A percentile compares a stretch with the other conserved stretches of the same genome.
Evolutionary conservation across 2,797 vertebrate species (phyloP).

Genomic region (Cuculus canorus): DNA sequence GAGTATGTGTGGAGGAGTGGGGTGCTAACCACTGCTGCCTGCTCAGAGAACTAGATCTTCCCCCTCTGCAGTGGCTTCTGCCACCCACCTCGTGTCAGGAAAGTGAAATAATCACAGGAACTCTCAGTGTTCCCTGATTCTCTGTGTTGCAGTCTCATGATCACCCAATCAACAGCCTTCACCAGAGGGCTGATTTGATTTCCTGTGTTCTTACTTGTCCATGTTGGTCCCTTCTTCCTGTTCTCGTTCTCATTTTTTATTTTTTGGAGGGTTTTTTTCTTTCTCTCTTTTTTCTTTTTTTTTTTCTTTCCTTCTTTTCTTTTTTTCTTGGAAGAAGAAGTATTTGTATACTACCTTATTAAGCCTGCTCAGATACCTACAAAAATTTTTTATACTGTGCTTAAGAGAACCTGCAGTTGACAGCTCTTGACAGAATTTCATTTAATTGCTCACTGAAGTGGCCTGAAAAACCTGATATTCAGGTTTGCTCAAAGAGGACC

Average conservation of each 20-base stretch:
- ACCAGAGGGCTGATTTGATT: background rate
- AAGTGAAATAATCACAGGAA: background rate
- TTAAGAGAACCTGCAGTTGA: background rate
- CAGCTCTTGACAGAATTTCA: background rate
- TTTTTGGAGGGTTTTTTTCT: rapidly evolving
- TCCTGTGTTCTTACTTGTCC: background rate
- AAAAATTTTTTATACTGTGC: background rate
- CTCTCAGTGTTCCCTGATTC: background rate
- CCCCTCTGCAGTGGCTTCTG: background rate
- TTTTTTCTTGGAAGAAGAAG: rapidly evolving
- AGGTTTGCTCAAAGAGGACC: background rate
- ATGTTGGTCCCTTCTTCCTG: no score
- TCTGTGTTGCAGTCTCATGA: background rate
- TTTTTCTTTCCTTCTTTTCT: rapidly evolving
- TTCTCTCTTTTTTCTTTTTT: rapidly evolving
- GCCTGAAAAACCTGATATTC: constrained; percentile 17
- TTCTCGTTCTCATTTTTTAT: no score
- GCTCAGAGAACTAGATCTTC: background rate
- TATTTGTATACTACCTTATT: background rate
- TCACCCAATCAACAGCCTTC: background rate
- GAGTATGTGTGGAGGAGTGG: rapidly evolving
- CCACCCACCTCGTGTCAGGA: rapidly evolving
- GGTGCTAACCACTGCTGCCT: background rate
- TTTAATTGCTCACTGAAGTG: background rate
- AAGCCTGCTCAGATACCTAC: background rate